phyloP scores from a whole-genome alignment of 2,888 invertebrate species.

The Heliconius erato region DNA sequence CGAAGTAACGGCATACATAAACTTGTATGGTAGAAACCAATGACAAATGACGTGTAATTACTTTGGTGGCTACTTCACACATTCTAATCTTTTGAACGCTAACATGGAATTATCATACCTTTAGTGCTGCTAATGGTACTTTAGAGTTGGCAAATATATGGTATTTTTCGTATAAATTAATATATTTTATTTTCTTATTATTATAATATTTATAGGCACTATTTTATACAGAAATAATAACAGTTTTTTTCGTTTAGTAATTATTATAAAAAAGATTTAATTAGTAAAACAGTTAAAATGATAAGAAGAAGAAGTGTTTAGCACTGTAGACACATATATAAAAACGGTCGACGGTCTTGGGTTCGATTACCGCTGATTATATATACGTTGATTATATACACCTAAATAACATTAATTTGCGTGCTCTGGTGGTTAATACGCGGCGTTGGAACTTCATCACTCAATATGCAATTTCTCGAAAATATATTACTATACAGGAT shows the following conservation, averaged over 20 bases:
- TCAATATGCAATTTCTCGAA: neutral
- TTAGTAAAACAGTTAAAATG: neutral
- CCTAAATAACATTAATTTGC: neutral
- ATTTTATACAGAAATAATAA: conserved; percentile 33
- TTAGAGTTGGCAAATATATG: conserved; percentile 20
- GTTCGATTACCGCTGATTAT: neutral
- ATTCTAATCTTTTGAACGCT: conserved; percentile 47
- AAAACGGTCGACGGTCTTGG: too few species aligned
- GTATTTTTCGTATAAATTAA: conserved; percentile 2
- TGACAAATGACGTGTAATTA: conserved; percentile 58
- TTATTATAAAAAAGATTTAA: neutral
- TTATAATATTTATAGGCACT: conserved; percentile 38
- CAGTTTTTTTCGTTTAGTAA: neutral
- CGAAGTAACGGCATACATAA: conserved; percentile 37
- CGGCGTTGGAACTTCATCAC: neutral
- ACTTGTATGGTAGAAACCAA: conserved; percentile 45
- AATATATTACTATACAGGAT: neutral
- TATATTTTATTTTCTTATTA: neutral
- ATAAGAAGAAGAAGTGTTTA: neutral
- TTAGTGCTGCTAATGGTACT: conserved; percentile 25
- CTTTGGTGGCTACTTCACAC: conserved; percentile 53
- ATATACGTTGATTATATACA: neutral
- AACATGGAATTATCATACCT: conserved; percentile 44
- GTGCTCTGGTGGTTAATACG: neutral
- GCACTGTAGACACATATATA: neutral